Base-by-base conservation (phyloP, 92 coral and sea anemone species). In the Zoanthus sansibaricus region DNA sequence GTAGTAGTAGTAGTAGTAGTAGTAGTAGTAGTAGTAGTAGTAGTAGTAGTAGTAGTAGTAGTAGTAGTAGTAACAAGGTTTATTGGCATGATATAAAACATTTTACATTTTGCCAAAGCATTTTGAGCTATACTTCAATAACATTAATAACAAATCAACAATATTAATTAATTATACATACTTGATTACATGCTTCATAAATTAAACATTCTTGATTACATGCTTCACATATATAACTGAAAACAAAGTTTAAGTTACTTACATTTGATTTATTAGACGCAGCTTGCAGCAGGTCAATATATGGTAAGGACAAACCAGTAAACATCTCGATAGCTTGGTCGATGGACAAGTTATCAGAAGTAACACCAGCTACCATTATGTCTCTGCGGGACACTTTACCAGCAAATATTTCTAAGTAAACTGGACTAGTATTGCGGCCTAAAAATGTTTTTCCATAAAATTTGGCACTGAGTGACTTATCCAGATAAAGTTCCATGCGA, bases 331-430 rank as follows among this genome's bases (percentile, higher is more conserved):
- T 72, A 12, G 95, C 92, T 58, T 92, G 76, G 32, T 84, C 90
- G 14, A 97, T 82, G 13, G 98, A 72, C 72, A 95, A 54, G n/a
- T 72, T 79, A 1, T 89, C 73, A 62, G 95, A 93, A 6, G 95
- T 91, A 30, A 97, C 83, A 75, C 98, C 95, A 71, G 94, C 93
- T 78, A 94, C 77, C 42, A 97, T 80, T 16, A 94, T 75, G 73
- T 94, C 92, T 45, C 83, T 72, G 16, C 90, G 75, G 4, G 80
- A 75, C 9, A 72, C 74, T 62, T 89, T 97, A 10, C 98, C 98
- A 33, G 90, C 94, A 31, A 92, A 87, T 45, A 97, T 86, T 83
- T 97, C 98, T 9, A 93, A 87, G 32, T 71, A 74, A 5, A 89
- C 92, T 1, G 96, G 91, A 32, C 77, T 83, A 1, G 94, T 93